A percentile compares a stretch with the other conserved stretches of the same genome.
These are phyloP conservation scores for Limnephilus rhombicus DNA, from an alignment of 2,888 invertebrate genomes.

Conservation along the genomic window DNA sequence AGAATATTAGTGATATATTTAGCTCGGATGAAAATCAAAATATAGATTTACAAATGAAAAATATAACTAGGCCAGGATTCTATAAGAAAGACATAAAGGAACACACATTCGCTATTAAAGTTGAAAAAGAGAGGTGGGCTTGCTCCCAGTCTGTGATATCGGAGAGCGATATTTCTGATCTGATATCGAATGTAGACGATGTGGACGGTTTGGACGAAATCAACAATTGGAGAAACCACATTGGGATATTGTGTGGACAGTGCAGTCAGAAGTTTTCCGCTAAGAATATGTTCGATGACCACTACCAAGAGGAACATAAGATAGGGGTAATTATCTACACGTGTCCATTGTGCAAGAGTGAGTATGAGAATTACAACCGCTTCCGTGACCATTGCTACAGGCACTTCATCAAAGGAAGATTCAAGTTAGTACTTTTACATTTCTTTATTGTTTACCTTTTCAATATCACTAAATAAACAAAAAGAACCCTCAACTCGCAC, in stretches of 20 bases:
- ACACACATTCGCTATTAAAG: not conserved
- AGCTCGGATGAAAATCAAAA: slow-evolving; percentile 31
- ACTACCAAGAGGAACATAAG: slow-evolving; percentile 74
- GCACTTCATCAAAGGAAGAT: slow-evolving; percentile 69
- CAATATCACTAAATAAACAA: not conserved
- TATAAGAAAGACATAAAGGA: not conserved
- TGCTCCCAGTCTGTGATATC: slow-evolving; percentile 23
- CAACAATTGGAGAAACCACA: slow-evolving; percentile 12
- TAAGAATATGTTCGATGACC: slow-evolving; percentile 73
- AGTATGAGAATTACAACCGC: slow-evolving; percentile 76
- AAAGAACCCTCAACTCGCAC: not conserved
- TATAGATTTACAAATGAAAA: slow-evolving; percentile 12
- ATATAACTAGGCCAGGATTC: not conserved
- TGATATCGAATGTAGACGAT: slow-evolving; percentile 6
- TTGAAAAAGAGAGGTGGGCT: not conserved
- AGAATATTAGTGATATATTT: slow-evolving; percentile 39
- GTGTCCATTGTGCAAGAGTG: slow-evolving; percentile 78
- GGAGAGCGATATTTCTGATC: slow-evolving; percentile 31
- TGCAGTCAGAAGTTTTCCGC: slow-evolving; percentile 28
- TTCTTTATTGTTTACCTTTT: not conserved
- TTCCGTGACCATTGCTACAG: slow-evolving; percentile 79
- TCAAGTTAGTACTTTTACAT: slow-evolving; percentile 40
- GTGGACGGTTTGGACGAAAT: slow-evolving; percentile 13
- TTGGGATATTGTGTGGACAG: slow-evolving; percentile 38
- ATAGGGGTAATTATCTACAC: slow-evolving; percentile 74